Evolutionary conservation across 2,888 invertebrate species (phyloP), one percentile per base, ranked within the genome.

Genomic region (Rugalucina vietnamica): DNA sequence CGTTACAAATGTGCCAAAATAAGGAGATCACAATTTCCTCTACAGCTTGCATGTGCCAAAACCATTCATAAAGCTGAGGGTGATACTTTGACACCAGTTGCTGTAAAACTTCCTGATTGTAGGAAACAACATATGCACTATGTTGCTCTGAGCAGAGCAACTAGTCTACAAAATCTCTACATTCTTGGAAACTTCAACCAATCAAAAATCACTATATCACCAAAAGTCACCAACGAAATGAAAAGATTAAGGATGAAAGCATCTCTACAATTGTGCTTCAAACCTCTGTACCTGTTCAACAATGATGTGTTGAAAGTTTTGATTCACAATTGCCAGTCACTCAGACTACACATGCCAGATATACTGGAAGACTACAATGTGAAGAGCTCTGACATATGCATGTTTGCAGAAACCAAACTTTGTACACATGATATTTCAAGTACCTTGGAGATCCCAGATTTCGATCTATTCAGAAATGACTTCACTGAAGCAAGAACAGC

Each of bases 1-100:
- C 70, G 78, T n/a, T 69, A 74, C 29, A 65, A 73, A 29, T 32
- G 29, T 71, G 78, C 65, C 1, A 39, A 73, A 37, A 36, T 84
- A n/a, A 32, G 37, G 18, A 77, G 86, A 72, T 69, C 37, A 14
- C 86, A 84, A 43, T 81, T 86, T 75, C 86, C 86, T 18, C 27
- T 86, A 14, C 24, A 74, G 54, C 75, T 74, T 32, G 39, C 83
- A 24, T 74, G 73, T 54, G 86, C 81, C 21, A 84, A 81, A 75
- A 84, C 84, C 21, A 50, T 84, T n/a, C 83, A 83, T 39, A 49
- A 74, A 72, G 71, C 81, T 36, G 84, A 86, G 49, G 86, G 84
- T n/a, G 72, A 78, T 57, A 86, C 86, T n/a, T 10, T 78, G 0
- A 12, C 21, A n/a, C 5, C 65, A 36, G 74, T 77, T 32, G 82